Evolutionary conservation across 2,113 vertebrate species (phyloP).

Genomic region (Lagopus muta): DNA sequence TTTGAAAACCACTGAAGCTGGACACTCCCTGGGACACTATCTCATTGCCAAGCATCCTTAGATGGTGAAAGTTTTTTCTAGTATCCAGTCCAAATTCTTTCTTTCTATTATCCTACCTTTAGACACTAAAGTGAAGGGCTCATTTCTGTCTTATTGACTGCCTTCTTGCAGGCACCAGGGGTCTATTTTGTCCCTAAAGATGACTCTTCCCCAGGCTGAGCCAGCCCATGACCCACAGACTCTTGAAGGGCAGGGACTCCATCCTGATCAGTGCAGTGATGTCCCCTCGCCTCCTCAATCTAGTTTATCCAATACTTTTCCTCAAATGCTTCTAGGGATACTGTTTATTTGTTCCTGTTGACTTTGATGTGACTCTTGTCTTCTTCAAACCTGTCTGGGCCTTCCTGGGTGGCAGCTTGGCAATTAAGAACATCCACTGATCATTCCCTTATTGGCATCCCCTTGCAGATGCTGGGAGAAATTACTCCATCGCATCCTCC

Average conservation of each 20-base stretch:
- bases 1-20: not conserved
- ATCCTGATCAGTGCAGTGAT: not conserved
- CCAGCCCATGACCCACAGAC: not conserved
- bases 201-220: not conserved
- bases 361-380: not conserved
- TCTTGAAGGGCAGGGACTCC: not conserved
- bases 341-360: not conserved
- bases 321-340: not conserved
- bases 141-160: accelerated
- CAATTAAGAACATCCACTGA: not conserved
- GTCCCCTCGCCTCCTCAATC: not conserved
- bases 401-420: not conserved
- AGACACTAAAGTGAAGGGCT: not conserved
- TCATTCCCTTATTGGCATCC: not conserved
- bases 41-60: not conserved
- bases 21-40: not conserved
- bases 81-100: not conserved
- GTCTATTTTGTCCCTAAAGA: not conserved
- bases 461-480: not conserved
- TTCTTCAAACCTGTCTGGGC: not conserved
- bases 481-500: not conserved
- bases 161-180: accelerated
- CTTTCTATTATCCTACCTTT: not conserved
- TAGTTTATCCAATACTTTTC: not conserved
- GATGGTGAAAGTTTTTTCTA: not conserved